Base-by-base conservation (phyloP, 2,113 vertebrate genomes). In the Tricholaema leucomelas region DNA sequence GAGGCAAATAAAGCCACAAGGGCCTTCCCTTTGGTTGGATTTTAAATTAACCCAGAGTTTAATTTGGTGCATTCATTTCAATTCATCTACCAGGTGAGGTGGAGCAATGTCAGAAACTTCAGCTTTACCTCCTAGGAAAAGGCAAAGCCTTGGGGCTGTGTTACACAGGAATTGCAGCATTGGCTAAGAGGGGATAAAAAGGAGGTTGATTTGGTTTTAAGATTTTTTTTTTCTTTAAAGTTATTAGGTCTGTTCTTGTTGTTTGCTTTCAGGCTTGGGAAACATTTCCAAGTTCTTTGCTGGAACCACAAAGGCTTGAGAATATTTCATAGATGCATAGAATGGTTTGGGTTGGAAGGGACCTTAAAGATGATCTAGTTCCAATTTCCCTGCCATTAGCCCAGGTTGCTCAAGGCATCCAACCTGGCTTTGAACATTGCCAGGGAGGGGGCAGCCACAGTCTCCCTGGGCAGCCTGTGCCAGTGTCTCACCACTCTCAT, bases 71-170 rank as follows among this genome's bases (percentile, higher is more conserved):
- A 1, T 76, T 86, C 40, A 10, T 78, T 84, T 65, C 8, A 19
- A n/a, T 61, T 84, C 4, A 4, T 82, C 33, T 52, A 44, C 23
- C 36, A 65, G 61, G 21, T 0, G 0, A 1, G 31, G 16, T n/a
- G 44, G 63, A 58, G n/a, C 20, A 31, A 54, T 0, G 0, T 78
- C 67, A 92, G 66, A 72, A 95, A 88, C 67, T 80, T 56, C 66
- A 87, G 27, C 44, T 88, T 55, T 87, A 25, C 63, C 59, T 30
- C 28, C 52, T 16, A 59, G 56, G 19, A 84, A 89, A 23, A 88
- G 1, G 1, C n/a, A 66, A 44, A 73, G 35, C 16, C 31, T 70
- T 80, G 20, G 20, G 50, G 36, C 81, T 81, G 44, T 0, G 2
- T 80, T 82, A n/a, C 0, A 0, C 8, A n/a, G 70, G 58, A 87